Base-by-base conservation (phyloP, 2,113 vertebrate genomes). In the Pedionomus torquatus region DNA sequence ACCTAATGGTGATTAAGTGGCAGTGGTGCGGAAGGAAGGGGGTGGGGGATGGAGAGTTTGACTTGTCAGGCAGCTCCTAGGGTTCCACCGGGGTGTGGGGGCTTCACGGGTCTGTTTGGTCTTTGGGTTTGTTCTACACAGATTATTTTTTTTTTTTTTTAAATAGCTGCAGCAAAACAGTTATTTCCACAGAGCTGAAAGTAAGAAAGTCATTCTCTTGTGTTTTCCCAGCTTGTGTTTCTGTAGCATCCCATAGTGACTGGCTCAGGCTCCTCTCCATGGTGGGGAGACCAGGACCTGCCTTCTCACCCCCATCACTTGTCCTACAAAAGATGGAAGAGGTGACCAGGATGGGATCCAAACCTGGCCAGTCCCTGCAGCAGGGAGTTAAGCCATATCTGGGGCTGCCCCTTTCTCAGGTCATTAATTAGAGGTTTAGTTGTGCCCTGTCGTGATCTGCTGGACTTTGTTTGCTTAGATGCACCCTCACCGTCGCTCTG, bases 71-170 rank as follows among this genome's bases (percentile, higher is more conserved):
- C 41, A 30, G 49, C n/a, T 83, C 85, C 57, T 11, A 1, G 81
- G 24, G 46, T 1, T 25, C 21, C n/a, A 5, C 24, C 5, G 75
- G 37, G 21, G 2, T 4, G 17, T 35, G 60, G 41, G n/a, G 55
- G 19, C 4, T 71, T 35, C 10, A 0, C 0, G 3, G 33, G 10
- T 18, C 16, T 0, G 0, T 68, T 43, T 17, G 65, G 9, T 41
- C 51, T 33, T 70, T 46, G 61, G 37, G 5, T 52, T 76, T 37
- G 23, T 30, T 25, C 11, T 33, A 7, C 0, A 0, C 0, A 0
- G 1, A 2, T 54, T 41, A 11, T 41, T 41, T 90, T 88, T 65
- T n/a, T 54, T 41, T 41, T 41, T 41, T 90, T 88, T 65, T n/a
- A 17, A 35, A 11, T 5, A 41, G 14, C 26, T 3, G 1, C 7